Conservation (phyloP, 2,888 invertebrate species). For the Hesperia comma region DNA sequence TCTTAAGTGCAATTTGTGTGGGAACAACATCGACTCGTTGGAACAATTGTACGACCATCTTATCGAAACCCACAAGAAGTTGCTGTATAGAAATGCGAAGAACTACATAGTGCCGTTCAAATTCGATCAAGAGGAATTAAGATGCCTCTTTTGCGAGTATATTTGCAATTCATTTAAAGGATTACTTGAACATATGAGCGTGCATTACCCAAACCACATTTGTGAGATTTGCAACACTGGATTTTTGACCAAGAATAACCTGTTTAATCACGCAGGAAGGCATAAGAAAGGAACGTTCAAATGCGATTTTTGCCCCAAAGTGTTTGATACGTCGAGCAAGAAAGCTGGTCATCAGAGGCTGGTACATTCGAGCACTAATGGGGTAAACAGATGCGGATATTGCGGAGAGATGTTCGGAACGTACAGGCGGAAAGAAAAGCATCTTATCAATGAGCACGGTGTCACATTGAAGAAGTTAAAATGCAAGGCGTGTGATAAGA, state of each 20-base stretch:
- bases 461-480: conserved; percentile 23
- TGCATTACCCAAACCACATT: conserved; percentile 69
- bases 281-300: conserved; percentile 45
- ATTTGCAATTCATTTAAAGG: conserved; percentile 42
- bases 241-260: conserved; percentile 60
- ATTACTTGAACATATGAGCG: conserved; percentile 65
- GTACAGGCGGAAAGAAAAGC: conserved; percentile 45
- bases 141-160: conserved; percentile 52
- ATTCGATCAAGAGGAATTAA: conserved; percentile 48
- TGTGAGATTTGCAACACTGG: conserved; percentile 80
- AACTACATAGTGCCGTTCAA: conserved; percentile 58
- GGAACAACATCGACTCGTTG: conserved; percentile 41
- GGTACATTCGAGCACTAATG: conserved; percentile 53
- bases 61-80: conserved; percentile 48
- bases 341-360: conserved; percentile 56
- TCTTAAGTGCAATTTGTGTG: conserved; percentile 42
- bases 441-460: conserved; percentile 49
- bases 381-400: conserved; percentile 59
- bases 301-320: conserved; percentile 55
- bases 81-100: conserved; percentile 49
- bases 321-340: conserved; percentile 56
- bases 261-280: conserved; percentile 45
- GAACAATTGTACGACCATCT: conserved; percentile 53
- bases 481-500: conserved; percentile 43
- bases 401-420: conserved; percentile 55